phyloP scores from a whole-genome alignment of 2,797 vertebrate species.

The Anabacerthia variegaticeps region DNA sequence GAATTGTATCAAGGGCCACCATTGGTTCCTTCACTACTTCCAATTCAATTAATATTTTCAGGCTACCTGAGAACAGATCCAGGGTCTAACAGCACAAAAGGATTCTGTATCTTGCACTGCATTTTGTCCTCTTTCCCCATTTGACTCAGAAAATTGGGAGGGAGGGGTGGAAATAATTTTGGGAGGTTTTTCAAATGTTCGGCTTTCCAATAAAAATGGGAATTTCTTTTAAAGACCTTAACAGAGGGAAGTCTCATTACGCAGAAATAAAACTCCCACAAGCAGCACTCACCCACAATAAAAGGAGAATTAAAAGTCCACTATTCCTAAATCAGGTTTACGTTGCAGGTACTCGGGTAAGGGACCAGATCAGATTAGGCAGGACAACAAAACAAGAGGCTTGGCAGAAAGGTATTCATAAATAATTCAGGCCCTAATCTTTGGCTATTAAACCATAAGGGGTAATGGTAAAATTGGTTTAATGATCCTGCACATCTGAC shows the following conservation, averaged over 20 bases:
- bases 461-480: background rate
- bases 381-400: background rate
- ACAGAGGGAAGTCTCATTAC: background rate
- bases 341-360: background rate
- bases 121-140: background rate
- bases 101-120: background rate
- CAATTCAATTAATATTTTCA: background rate
- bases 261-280: background rate
- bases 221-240: background rate
- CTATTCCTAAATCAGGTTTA: background rate
- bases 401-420: background rate
- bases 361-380: background rate
- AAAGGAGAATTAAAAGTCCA: background rate
- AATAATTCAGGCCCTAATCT: background rate
- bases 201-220: background rate
- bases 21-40: background rate
- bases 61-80: background rate
- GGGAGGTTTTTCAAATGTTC: background rate
- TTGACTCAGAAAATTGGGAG: background rate
- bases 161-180: background rate
- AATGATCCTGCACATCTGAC: background rate
- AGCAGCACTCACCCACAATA: background rate
- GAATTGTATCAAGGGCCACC: background rate
- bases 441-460: background rate
- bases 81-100: background rate